Percentiles rank a stretch among this genome's conserved stretches.
phyloP scores from a whole-genome alignment of 2,113 vertebrate genomes.

The Colaptes auratus region DNA sequence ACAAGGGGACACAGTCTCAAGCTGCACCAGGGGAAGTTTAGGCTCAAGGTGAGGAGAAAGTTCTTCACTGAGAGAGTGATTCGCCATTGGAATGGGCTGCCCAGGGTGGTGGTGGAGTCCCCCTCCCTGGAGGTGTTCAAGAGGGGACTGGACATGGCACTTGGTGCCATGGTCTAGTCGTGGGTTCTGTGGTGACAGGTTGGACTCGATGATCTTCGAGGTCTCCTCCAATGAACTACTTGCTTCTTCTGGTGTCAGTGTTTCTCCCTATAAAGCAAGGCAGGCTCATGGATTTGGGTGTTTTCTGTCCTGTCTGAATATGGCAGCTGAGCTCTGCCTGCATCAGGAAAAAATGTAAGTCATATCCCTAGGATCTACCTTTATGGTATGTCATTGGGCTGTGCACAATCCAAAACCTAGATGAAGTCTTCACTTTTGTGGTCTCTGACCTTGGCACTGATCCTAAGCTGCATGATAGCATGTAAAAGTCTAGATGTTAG shows the following conservation, averaged over 20 bases:
- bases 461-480: not conserved
- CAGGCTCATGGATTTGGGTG: not conserved
- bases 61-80: too few relatives aligned
- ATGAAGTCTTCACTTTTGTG: not conserved
- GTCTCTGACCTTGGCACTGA: not conserved
- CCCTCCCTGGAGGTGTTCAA: too few relatives aligned
- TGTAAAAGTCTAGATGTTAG: not conserved
- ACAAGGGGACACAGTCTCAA: too few relatives aligned
- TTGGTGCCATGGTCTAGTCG: too few relatives aligned
- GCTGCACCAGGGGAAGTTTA: too few relatives aligned
- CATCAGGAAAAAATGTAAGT: not conserved
- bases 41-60: too few relatives aligned
- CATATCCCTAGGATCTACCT: not conserved
- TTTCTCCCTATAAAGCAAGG: not conserved
- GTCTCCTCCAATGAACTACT: too few relatives aligned
- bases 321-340: not conserved
- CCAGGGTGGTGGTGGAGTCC: too few relatives aligned
- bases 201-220: too few relatives aligned
- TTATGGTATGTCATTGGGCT: rapidly evolving
- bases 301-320: not conserved
- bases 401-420: not conserved
- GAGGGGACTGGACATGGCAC: too few relatives aligned
- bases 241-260: not conserved
- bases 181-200: too few relatives aligned
- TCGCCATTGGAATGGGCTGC: too few relatives aligned